Conservation (phyloP, 2,113 vertebrate species). For the Odontesthes bonariensis region DNA sequence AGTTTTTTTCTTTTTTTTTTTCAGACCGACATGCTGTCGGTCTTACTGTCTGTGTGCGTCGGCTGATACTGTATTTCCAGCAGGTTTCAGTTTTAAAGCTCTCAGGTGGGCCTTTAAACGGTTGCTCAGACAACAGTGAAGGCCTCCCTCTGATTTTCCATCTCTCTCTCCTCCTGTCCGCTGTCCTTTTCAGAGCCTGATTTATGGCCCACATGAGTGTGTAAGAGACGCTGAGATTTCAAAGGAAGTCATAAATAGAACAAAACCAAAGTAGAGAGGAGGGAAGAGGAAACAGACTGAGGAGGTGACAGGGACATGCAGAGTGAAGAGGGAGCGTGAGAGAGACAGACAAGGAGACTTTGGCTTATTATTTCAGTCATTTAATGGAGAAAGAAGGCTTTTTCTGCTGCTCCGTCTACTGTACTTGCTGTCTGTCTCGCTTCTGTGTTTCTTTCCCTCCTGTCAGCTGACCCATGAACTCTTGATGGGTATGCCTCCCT, state of each 20-base stretch:
- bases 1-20: slow-evolving; percentile 49
- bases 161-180: slow-evolving; percentile 84
- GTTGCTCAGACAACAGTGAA: slow-evolving; percentile 85
- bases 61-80: slow-evolving; percentile 84
- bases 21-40: slow-evolving; percentile 76
- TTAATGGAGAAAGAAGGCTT: slow-evolving; percentile 38
- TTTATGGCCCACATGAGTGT: slow-evolving; percentile 88
- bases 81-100: slow-evolving; percentile 87
- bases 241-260: slow-evolving; percentile 85
- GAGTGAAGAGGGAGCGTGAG: slow-evolving; percentile 62
- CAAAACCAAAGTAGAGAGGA: slow-evolving; percentile 70
- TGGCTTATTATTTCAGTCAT: slow-evolving; percentile 65
- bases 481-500: slow-evolving; percentile 65
- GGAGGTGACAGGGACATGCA: slow-evolving; percentile 66
- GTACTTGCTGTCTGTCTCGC: slow-evolving; percentile 54
- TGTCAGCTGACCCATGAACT: slow-evolving; percentile 79
- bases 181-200: slow-evolving; percentile 89
- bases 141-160: slow-evolving; percentile 82
- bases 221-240: slow-evolving; percentile 79
- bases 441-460: slow-evolving; percentile 63
- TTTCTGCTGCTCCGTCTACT: slow-evolving; percentile 54
- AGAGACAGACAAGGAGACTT: slow-evolving; percentile 44
- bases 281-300: slow-evolving; percentile 74
- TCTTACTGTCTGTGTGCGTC: slow-evolving; percentile 78
- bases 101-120: slow-evolving; percentile 89